These are phyloP conservation scores for crab-eating macaque (Macaca fascicularis) DNA, from an alignment of 2,113 vertebrate genomes.

Conservation along the genomic window T2T-MFA8v1.1 NC_088395.1:115958501-115959000, in stretches of 20 bases:
- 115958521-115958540: conserved; percentile 15
- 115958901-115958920: conserved; percentile 17
- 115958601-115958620: conserved; percentile 10
- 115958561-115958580: conserved; percentile 3
- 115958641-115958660: not conserved
- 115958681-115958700: not conserved
- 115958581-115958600: not conserved
- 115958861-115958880: not conserved
- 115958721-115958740: not conserved
- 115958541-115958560: conserved; percentile 1
- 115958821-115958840: conserved; percentile 5
- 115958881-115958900: conserved; percentile 35
- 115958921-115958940: conserved; percentile 9
- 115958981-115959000: not conserved
- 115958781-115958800: conserved; percentile 18
- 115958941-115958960: conserved; percentile 4
- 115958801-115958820: not conserved
- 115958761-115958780: not conserved
- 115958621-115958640: conserved; percentile 14
- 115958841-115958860: conserved; percentile 15
- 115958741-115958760: conserved; percentile 27
- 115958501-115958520: not conserved
- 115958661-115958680: conserved; percentile 30
- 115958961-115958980: conserved; percentile 5
- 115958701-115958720: not conserved